Percentiles rank a stretch among this genome's conserved stretches.
These are phyloP conservation scores for Adelges cooleyi DNA, from an alignment of 1,140 invertebrate genomes.

Conservation along the genomic window DNA sequence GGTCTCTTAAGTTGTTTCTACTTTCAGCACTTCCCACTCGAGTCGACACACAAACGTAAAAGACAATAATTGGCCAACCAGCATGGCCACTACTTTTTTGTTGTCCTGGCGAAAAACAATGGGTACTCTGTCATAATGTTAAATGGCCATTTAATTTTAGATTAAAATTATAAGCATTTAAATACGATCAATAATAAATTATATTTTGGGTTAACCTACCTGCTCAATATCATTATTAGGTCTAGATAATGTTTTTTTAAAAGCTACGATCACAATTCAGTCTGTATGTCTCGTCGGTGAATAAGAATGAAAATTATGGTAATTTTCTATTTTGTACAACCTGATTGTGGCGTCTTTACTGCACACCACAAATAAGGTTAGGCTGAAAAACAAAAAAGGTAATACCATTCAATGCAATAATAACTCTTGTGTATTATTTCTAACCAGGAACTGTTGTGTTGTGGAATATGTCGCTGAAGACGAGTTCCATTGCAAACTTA, in stretches of 20 bases:
- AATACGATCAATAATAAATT: conserved; percentile 9
- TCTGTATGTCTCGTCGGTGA: conserved; percentile 72
- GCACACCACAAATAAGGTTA: conserved; percentile 68
- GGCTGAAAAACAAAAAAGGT: no score
- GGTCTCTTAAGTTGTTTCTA: conserved; percentile 71
- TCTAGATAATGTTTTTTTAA: conserved; percentile 76
- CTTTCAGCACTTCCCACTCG: conserved; percentile 77
- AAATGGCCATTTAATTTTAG: conserved; percentile 54
- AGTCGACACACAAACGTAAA: conserved; percentile 54
- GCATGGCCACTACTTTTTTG: conserved; percentile 80
- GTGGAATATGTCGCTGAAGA: conserved; percentile 67
- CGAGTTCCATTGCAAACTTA: conserved; percentile 73
- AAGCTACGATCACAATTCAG: conserved; percentile 69
- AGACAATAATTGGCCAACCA: conserved; percentile 79
- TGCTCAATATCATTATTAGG: conserved; percentile 59
- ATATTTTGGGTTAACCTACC: conserved; percentile 41
- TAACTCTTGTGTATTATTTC: no score
- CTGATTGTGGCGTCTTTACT: conserved; percentile 76
- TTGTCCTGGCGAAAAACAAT: conserved; percentile 76
- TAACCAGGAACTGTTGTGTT: conserved; percentile 72
- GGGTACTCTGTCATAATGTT: conserved; percentile 82
- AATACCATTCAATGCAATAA: no score
- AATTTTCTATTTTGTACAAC: conserved; percentile 63
- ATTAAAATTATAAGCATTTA: conserved; percentile 3
- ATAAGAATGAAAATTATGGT: conserved; percentile 57